phyloP scores from a whole-genome alignment of 2,797 vertebrate species.

The Leucoraja ocellata region DNA sequence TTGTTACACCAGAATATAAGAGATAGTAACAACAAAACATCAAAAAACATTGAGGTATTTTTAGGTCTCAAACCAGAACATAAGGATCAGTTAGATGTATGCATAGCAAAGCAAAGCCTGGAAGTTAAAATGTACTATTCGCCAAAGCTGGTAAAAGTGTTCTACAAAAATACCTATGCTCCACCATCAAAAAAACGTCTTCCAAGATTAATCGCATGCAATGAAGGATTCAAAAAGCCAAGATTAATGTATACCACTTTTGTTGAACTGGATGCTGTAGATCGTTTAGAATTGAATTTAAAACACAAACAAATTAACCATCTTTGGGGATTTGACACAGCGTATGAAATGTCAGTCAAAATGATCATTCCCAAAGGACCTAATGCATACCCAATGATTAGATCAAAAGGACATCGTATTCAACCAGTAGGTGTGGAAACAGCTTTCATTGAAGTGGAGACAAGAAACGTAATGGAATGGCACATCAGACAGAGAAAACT shows the following conservation, averaged over 20 bases:
- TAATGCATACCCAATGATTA: background rate
- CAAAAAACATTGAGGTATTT: background rate
- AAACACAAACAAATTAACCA: constrained; percentile 30
- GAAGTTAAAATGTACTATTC: constrained; percentile 27
- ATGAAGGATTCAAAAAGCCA: constrained; percentile 3
- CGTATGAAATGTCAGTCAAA: background rate
- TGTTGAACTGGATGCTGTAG: constrained; percentile 6
- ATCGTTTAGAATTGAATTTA: constrained; percentile 5
- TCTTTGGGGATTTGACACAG: background rate
- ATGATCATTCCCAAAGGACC: constrained; percentile 5
- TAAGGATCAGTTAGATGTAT: background rate
- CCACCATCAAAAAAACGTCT: background rate
- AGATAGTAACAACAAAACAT: background rate
- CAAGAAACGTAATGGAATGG: background rate
- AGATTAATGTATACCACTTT: background rate
- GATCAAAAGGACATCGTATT: background rate
- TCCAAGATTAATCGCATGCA: background rate
- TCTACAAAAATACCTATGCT: background rate
- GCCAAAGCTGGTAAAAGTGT: background rate
- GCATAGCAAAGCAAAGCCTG: constrained; percentile 18
- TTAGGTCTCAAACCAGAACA: background rate
- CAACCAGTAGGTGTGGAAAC: background rate
- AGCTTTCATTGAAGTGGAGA: background rate
- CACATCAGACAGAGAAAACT: background rate
- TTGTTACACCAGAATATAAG: background rate